Evolutionary conservation across 2,888 invertebrate species (phyloP).

Genomic region (Podotricha telesiphe): DNA sequence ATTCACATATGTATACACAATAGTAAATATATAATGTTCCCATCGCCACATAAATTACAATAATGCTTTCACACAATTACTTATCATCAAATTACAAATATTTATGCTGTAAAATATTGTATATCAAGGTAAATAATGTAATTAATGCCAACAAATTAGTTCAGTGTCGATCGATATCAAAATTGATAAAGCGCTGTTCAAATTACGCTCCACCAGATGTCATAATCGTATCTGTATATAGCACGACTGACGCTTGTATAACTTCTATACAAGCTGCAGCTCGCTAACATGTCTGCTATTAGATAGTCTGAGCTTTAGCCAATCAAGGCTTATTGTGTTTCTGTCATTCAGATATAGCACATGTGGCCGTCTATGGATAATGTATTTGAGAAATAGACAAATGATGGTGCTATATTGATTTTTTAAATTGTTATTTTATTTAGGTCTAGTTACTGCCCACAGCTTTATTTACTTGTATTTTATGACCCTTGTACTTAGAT

Average conservation of each 20-base stretch:
- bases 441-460: too few relatives aligned
- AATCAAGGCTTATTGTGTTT: conserved; percentile 52
- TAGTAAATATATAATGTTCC: too few relatives aligned
- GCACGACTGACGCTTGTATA: conserved; percentile 27
- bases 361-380: conserved; percentile 22
- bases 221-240: conserved; percentile 29
- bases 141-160: conserved; percentile 26
- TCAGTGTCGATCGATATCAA: conserved; percentile 22
- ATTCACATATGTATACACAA: too few relatives aligned
- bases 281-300: conserved; percentile 36
- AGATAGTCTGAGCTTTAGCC: conserved; percentile 39
- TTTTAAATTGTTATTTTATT: neutral
- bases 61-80: neutral
- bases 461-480: too few relatives aligned
- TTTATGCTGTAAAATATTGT: neutral
- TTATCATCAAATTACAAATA: neutral
- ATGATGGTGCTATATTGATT: neutral
- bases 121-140: conserved; percentile 4
- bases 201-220: conserved; percentile 19
- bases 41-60: neutral
- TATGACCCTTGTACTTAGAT: too few relatives aligned
- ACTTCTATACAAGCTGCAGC: conserved; percentile 27
- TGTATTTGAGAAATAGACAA: conserved; percentile 20
- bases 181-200: conserved; percentile 30
- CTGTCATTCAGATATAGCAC: conserved; percentile 42